Evolutionary conservation across 2,113 vertebrate genomes (phyloP).

Genomic region (Chloebia gouldiae): DNA sequence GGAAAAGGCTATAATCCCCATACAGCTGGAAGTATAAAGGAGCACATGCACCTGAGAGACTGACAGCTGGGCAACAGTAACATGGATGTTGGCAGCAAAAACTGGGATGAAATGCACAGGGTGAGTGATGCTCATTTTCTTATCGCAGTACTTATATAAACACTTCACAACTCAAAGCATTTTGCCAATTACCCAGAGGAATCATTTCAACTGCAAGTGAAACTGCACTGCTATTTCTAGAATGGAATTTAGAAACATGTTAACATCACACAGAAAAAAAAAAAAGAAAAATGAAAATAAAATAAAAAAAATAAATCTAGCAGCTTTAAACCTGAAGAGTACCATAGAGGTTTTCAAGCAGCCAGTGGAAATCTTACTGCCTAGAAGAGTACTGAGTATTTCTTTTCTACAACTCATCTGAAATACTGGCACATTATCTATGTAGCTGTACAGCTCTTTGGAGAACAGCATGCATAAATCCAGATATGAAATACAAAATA

Average conservation of each 20-base stretch:
- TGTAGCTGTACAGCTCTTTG: neutral
- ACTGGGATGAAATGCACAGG: neutral
- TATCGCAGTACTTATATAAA: neutral
- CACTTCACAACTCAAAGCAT: constrained; percentile 21
- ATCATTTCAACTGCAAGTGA: constrained; percentile 1
- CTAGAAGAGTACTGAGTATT: neutral
- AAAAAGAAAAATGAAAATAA: neutral
- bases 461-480: neutral
- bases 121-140: neutral
- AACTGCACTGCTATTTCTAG: neutral
- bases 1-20: neutral
- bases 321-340: neutral
- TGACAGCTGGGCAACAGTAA: neutral
- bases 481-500: neutral
- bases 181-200: constrained; percentile 13
- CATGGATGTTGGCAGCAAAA: neutral
- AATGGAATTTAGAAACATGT: neutral
- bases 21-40: neutral
- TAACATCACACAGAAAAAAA: neutral
- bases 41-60: neutral
- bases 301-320: neutral
- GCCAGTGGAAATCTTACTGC: neutral
- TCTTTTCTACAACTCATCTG: neutral
- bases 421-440: neutral
- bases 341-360: neutral